Evolutionary conservation across 2,113 vertebrate species (phyloP), one percentile per base, ranked within the genome.

Genomic region (Ursus arctos): DNA sequence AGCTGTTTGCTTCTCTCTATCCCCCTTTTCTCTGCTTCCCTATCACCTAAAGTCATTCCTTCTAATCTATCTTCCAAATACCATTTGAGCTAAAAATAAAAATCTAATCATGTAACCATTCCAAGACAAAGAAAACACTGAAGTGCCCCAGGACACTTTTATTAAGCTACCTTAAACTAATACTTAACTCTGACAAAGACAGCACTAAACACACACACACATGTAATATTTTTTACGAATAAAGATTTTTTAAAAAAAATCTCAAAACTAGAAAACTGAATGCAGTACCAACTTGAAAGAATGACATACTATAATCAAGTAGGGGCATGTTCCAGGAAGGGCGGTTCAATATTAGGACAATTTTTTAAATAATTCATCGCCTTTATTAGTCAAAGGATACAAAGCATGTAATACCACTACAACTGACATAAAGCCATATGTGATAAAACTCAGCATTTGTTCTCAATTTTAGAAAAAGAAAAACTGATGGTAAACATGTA

Each of bases 351-450:
- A 63, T 82, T 43, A 61, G 33, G 3, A 51, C 4, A 55, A 81
- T 47, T 81, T 72, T 51, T 11, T 87, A 87, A 88, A 26, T 19
- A 80, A 53, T 63, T 81, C 14, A 81, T 82, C n/a, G 65, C 18
- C 90, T 88, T 87, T 65, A 95, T 69, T 79, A 86, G 82, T n/a
- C 74, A 95, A 81, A 95, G n/a, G 65, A n/a, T 14, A 88, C 7
- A 63, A 88, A 88, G 24, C 31, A 91, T 63, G 21, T 53, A 81
- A 88, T n/a, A 69, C 31, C 69, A 87, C 0, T 74, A 28, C n/a
- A 88, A 22, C 36, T 82, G 36, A 92, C 90, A 47, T 59, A 72
- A 81, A 77, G n/a, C 43, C 16, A 74, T 28, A 88, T 4, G 1
- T 96, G 77, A 82, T 71, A 88, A 88, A 88, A 82, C 4, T 47